phyloP scores from a whole-genome alignment of 2,797 vertebrate genomes.

The Garrulus glandarius region DNA sequence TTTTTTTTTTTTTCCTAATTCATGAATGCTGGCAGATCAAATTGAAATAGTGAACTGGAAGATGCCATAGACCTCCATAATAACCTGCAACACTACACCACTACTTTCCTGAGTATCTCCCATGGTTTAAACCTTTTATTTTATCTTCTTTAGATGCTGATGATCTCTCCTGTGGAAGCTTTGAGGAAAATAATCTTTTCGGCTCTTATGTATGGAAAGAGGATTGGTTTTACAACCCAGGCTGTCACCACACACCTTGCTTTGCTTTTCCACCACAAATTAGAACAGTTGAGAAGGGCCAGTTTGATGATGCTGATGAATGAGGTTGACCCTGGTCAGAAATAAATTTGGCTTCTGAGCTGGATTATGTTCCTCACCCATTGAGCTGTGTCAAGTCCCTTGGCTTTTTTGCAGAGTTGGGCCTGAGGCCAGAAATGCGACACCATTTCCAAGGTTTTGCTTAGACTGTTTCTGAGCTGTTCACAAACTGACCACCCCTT shows the following conservation, averaged over 20 bases:
- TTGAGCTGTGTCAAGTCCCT: background rate
- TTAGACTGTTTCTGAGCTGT: background rate
- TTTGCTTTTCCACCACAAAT: conserved; percentile 49
- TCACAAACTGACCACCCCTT: background rate
- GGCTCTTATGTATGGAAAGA: conserved; percentile 52
- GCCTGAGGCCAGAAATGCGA: background rate
- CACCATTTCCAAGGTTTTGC: background rate
- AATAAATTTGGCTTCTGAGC: background rate
- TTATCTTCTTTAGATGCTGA: conserved; percentile 71
- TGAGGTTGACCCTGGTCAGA: conserved; percentile 39
- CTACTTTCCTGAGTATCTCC: background rate
- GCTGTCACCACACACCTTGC: conserved; percentile 64
- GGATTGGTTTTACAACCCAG: conserved; percentile 71
- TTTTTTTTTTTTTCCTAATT: background rate
- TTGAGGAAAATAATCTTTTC: conserved; percentile 64
- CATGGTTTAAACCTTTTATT: conserved; percentile 9
- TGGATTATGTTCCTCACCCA: background rate
- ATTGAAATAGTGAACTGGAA: background rate
- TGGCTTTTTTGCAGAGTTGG: background rate
- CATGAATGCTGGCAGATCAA: background rate
- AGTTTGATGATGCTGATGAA: conserved; percentile 80
- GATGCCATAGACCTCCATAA: background rate
- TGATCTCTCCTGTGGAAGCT: conserved; percentile 66
- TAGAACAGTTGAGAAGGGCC: conserved; percentile 67
- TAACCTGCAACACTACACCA: background rate